Conservation (phyloP, 2,113 vertebrate genomes). For the Poecile atricapillus region DNA sequence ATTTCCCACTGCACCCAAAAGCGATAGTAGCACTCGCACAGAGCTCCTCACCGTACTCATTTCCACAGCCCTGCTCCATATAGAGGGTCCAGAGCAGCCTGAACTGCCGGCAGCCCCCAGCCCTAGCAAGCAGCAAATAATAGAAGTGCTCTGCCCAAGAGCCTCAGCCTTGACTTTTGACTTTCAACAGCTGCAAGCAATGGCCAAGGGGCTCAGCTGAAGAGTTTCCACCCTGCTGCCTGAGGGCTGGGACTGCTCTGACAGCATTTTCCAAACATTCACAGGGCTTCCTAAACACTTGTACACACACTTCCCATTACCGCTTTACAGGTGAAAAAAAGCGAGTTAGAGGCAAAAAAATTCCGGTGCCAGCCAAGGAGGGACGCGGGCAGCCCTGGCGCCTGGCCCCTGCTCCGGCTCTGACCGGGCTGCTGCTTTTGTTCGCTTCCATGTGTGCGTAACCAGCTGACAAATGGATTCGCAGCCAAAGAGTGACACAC, state of each 20-base stretch:
- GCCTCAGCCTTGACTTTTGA: background rate
- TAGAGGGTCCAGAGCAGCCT: background rate
- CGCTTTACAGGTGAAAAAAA: background rate
- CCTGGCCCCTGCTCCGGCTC: background rate
- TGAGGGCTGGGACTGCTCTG: background rate
- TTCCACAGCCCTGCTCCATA: background rate
- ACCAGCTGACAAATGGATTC: conserved; percentile 39
- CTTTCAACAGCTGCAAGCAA: background rate
- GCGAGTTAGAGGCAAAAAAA: background rate
- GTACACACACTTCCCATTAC: background rate
- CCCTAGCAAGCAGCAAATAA: background rate
- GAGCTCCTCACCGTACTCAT: fast-evolving
- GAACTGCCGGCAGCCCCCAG: background rate
- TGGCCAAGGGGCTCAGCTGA: background rate
- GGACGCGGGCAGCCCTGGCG: background rate
- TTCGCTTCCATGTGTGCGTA: background rate
- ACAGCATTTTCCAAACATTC: background rate
- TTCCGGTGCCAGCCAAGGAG: background rate
- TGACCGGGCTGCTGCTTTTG: background rate
- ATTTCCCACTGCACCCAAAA: background rate
- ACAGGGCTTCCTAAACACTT: background rate
- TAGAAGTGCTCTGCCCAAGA: fast-evolving
- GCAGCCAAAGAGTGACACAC: conserved; percentile 31
- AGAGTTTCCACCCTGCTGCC: background rate
- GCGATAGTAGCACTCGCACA: background rate